These are phyloP conservation scores for Cheilosia vernalis DNA, from an alignment of 2,888 invertebrate species.

Conservation along the genomic window DNA sequence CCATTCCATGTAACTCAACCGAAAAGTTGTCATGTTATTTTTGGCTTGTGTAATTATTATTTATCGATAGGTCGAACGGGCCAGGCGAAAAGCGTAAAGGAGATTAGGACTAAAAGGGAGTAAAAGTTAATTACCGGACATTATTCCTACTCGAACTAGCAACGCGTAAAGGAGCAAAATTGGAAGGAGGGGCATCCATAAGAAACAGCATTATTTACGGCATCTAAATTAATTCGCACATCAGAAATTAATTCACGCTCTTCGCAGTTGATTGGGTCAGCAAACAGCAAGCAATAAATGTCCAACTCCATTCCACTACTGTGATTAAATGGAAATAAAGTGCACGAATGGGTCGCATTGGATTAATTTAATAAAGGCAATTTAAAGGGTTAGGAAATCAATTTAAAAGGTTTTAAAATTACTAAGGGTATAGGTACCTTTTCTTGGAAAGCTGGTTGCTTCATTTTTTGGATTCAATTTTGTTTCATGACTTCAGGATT, in stretches of 20 bases:
- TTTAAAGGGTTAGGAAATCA: too few relatives aligned
- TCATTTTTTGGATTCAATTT: too few relatives aligned
- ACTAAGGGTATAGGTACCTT: too few relatives aligned
- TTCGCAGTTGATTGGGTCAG: conserved; percentile 65
- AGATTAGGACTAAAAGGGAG: conserved; percentile 44
- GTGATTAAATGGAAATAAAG: conserved; percentile 10
- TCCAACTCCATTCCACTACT: conserved; percentile 13
- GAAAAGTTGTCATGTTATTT: conserved; percentile 58
- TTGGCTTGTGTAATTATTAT: conserved; percentile 67
- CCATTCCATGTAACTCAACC: conserved; percentile 10
- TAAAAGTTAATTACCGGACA: conserved; percentile 66
- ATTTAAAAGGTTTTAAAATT: too few relatives aligned
- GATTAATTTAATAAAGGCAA: too few relatives aligned
- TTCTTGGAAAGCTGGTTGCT: too few relatives aligned
- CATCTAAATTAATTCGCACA: conserved; percentile 61
- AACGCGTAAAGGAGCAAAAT: background rate
- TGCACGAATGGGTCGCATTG: background rate
- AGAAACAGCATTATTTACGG: conserved; percentile 53
- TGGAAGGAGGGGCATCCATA: background rate
- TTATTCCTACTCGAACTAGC: conserved; percentile 59
- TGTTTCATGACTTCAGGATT: too few relatives aligned
- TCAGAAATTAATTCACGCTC: conserved; percentile 66
- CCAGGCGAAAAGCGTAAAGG: conserved; percentile 29
- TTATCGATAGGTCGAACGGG: conserved; percentile 61
- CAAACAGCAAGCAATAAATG: conserved; percentile 56